Evolutionary conservation across 2,113 vertebrate genomes (phyloP), one percentile per base, ranked within the genome.

Genomic region (Nasalis larvatus): DNA sequence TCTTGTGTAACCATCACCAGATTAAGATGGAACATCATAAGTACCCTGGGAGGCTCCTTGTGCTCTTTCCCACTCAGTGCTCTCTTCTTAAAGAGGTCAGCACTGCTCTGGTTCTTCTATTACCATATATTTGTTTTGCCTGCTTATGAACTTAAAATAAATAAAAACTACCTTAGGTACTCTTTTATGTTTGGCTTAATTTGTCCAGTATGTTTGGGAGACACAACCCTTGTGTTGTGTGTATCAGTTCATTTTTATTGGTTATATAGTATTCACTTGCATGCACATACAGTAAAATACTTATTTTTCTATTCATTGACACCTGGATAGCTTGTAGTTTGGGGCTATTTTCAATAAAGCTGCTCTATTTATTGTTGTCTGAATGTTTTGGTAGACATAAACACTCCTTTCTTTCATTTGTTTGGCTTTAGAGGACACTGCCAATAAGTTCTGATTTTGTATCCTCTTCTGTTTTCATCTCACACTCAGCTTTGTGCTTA

Each of bases 181-280:
- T 85, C 27, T 94, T 89, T 47, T 84, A 42, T 87, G n/a, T 49
- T 35, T 84, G 54, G 47, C 66, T 56, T 45, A 66, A 32, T 81
- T 45, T 89, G 37, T 82, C 78, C 14, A 32, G 10, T 66, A 37
- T 91, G 60, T 58, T 81, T 93, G 37, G 60, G 66, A 74, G 81
- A 42, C n/a, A 2, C 4, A 47, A 82, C 3, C 17, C 8, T 89
- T 94, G 85, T 54, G 8, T 71, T 85, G n/a, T 60, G 6, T 86
- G 23, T n/a, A 32, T 81, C 56, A 74, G 35, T 66, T 93, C 52
- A 86, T 92, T 97, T 93, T 58, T 94, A 40, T 18, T 94, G 42
- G 30, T 58, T 88, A 21, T 95, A 3, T 78, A 89, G 78, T 78
- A 95, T 71, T 93, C 89, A 0, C 11, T 16, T 81, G 4, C 32